Evolutionary conservation across 1,140 invertebrate genomes (phyloP).

Genomic region (Bombus balteatus): DNA sequence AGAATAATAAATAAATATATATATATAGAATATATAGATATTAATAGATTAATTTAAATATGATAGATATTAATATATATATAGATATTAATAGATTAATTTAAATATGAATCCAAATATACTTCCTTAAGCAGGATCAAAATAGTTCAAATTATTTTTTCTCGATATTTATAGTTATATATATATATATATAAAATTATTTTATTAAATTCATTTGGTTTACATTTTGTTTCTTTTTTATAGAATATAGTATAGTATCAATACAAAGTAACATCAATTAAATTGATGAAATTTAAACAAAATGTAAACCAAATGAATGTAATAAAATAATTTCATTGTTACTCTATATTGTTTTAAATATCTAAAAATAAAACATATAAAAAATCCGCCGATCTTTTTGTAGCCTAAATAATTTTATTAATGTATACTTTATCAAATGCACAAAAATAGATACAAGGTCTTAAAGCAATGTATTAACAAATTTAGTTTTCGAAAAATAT

Average conservation of each 20-base stretch:
- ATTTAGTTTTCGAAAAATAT: constrained; percentile 1
- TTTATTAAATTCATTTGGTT: too few relatives aligned
- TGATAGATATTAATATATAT: too few relatives aligned
- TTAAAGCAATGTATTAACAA: neutral
- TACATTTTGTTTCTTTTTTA: neutral
- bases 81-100: too few relatives aligned
- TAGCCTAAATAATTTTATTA: neutral
- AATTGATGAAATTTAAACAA: neutral
- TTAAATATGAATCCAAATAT: too few relatives aligned
- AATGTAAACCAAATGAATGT: neutral
- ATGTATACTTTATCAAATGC: neutral
- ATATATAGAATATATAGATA: too few relatives aligned
- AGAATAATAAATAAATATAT: too few relatives aligned
- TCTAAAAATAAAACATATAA: neutral
- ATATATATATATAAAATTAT: too few relatives aligned
- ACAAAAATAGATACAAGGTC: neutral
- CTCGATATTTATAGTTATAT: neutral
- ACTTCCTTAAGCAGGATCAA: neutral
- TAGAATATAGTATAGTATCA: neutral
- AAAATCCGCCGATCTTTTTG: neutral
- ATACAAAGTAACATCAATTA: neutral
- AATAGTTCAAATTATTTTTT: neutral
- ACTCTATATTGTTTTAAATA: neutral
- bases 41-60: too few relatives aligned
- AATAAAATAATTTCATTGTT: neutral